Percentiles rank a stretch among this genome's conserved stretches.
Conservation (phyloP, 2,888 invertebrate genomes). For the Nomada goodeniana region DNA sequence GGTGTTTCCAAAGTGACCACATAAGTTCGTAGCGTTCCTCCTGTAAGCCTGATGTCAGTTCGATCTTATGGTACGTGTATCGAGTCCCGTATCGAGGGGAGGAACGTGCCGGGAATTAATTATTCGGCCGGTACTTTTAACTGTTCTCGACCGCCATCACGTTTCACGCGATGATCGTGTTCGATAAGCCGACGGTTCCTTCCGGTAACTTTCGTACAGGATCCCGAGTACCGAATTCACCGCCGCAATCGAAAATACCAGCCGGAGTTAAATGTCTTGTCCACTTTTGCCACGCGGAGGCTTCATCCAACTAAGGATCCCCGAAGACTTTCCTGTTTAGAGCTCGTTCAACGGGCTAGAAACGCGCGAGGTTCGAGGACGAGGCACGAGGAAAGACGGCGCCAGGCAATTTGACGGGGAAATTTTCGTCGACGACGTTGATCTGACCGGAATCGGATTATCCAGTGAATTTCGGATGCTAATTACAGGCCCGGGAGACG, state of each 20-base stretch:
- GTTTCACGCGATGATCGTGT: slow-evolving; percentile 36
- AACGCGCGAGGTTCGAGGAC: not conserved
- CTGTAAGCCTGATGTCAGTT: slow-evolving; percentile 6
- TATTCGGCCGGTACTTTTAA: slow-evolving; percentile 30
- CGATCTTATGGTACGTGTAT: slow-evolving; percentile 22
- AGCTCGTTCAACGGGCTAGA: not conserved
- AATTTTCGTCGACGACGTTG: slow-evolving; percentile 25
- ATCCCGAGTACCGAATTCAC: slow-evolving; percentile 1
- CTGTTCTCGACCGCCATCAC: slow-evolving; percentile 38
- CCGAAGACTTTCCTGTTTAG: slow-evolving; percentile 6
- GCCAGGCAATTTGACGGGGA: slow-evolving; percentile 26
- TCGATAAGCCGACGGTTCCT: slow-evolving; percentile 27
- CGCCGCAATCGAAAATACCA: not conserved
- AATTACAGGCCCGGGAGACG: slow-evolving; percentile 40
- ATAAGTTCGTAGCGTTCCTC: slow-evolving; percentile 19
- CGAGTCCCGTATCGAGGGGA: slow-evolving; percentile 1
- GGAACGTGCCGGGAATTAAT: slow-evolving; percentile 49
- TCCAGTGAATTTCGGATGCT: slow-evolving; percentile 50
- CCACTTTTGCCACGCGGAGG: not conserved
- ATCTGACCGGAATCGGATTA: slow-evolving; percentile 49
- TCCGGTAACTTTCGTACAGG: slow-evolving; percentile 11
- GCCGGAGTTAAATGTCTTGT: not conserved
- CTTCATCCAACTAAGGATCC: not conserved
- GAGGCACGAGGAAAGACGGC: slow-evolving; percentile 1
- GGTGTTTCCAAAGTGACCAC: not conserved